Percentiles rank a stretch among this genome's conserved stretches.
These are phyloP conservation scores for Shargacucullia verbasci DNA, from an alignment of 2,888 invertebrate genomes.

Conservation along the genomic window DNA sequence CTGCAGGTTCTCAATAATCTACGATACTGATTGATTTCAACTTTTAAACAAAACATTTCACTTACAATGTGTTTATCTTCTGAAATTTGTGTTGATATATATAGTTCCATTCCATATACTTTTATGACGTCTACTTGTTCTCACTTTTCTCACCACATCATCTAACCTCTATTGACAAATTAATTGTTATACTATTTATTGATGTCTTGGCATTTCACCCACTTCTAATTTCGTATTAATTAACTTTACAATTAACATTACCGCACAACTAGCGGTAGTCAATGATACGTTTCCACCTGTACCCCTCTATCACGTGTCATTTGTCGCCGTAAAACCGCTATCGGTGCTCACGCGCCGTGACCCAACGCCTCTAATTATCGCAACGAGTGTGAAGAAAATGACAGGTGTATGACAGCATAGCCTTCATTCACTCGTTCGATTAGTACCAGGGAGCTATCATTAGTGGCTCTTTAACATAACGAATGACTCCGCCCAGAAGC, in stretches of 20 bases:
- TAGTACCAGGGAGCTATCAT: conserved; percentile 47
- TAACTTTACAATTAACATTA: conserved; percentile 8
- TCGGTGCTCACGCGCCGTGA: conserved; percentile 34
- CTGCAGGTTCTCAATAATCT: no score
- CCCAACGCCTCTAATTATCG: conserved; percentile 44
- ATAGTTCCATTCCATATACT: no score
- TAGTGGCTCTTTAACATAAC: conserved; percentile 40
- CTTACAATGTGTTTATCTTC: no score
- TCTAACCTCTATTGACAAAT: not conserved
- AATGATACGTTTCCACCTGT: conserved; percentile 22
- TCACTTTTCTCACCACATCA: no score
- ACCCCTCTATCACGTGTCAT: conserved; percentile 30
- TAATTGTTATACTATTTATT: not conserved
- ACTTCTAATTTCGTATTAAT: conserved; percentile 13
- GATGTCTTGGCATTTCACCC: conserved; percentile 1
- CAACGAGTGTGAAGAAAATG: conserved; percentile 43
- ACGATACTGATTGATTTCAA: no score
- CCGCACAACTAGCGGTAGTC: conserved; percentile 22
- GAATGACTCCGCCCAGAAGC: conserved; percentile 38
- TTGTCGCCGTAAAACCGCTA: conserved; percentile 38
- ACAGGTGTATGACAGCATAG: conserved; percentile 41
- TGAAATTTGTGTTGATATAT: no score
- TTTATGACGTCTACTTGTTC: no score
- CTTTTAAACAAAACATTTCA: no score
- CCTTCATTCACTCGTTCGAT: conserved; percentile 37